These are phyloP conservation scores for Trichopoda pennipes DNA, from an alignment of 2,888 invertebrate species.

Conservation along the genomic window DNA sequence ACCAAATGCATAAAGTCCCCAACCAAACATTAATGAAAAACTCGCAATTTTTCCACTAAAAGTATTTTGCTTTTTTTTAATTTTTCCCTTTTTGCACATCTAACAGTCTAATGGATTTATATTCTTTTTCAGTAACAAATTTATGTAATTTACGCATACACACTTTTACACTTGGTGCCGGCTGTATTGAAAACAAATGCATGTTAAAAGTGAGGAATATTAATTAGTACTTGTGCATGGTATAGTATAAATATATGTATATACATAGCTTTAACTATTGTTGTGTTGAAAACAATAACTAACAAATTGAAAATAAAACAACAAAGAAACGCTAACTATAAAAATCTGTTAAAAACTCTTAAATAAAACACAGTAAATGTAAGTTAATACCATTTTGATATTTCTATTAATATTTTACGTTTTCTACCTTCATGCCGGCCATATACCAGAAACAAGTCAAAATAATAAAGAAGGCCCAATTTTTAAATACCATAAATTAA, in stretches of 20 bases:
- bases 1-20: constrained; percentile 47
- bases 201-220: neutral
- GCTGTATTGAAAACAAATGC: constrained; percentile 1
- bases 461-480: neutral
- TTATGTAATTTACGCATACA: neutral
- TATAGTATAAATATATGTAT: neutral
- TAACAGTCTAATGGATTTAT: constrained; percentile 22
- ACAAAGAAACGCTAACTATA: constrained; percentile 1
- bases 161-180: neutral
- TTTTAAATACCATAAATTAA: too few species aligned
- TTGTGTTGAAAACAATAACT: neutral
- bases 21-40: constrained; percentile 29
- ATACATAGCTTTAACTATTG: neutral
- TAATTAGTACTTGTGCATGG: neutral
- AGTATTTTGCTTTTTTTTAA: neutral
- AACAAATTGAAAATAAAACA: constrained; percentile 17
- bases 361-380: constrained; percentile 42
- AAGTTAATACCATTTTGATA: constrained; percentile 57
- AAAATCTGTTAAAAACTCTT: constrained; percentile 24
- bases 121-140: constrained; percentile 1
- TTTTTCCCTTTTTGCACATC: neutral
- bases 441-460: neutral
- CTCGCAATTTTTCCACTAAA: neutral
- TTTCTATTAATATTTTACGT: constrained; percentile 60
- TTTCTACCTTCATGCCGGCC: neutral